These are phyloP conservation scores for Lagocephalus sceleratus DNA, from an alignment of 2,797 vertebrate species.

Conservation along the genomic window DNA sequence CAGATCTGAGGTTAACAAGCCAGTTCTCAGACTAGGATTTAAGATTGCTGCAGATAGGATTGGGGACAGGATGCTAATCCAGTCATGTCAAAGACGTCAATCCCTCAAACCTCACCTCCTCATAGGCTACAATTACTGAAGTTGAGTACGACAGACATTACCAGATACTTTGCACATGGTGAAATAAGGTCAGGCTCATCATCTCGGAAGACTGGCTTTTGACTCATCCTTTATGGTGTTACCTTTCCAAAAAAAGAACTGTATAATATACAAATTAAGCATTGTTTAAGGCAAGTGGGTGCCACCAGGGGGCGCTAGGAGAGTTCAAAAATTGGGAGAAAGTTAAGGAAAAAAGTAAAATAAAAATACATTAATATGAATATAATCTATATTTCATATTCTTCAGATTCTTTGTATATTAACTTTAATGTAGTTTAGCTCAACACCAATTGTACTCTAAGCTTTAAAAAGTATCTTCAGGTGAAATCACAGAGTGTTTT, in stretches of 20 bases:
- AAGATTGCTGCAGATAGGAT: slow-evolving; percentile 22
- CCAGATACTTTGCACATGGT: neutral
- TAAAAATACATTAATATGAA: too few relatives aligned
- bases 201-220: neutral
- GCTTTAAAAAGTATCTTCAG: neutral
- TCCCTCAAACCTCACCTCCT: neutral
- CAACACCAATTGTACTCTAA: too few relatives aligned
- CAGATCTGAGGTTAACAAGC: slow-evolving; percentile 12
- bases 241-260: too few relatives aligned
- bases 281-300: too few relatives aligned
- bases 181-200: neutral
- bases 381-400: too few relatives aligned
- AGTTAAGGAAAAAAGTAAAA: too few relatives aligned
- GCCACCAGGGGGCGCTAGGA: too few relatives aligned
- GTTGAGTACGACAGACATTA: neutral
- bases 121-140: neutral
- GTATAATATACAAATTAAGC: too few relatives aligned
- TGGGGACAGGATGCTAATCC: slow-evolving; percentile 22
- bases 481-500: neutral
- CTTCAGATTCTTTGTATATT: too few relatives aligned
- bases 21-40: neutral
- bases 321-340: too few relatives aligned
- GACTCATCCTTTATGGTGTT: neutral
- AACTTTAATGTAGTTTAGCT: too few relatives aligned
- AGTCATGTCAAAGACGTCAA: slow-evolving; percentile 11